Evolutionary conservation across 2,113 vertebrate species (phyloP).

Genomic region (Himantopus leucocephalus): DNA sequence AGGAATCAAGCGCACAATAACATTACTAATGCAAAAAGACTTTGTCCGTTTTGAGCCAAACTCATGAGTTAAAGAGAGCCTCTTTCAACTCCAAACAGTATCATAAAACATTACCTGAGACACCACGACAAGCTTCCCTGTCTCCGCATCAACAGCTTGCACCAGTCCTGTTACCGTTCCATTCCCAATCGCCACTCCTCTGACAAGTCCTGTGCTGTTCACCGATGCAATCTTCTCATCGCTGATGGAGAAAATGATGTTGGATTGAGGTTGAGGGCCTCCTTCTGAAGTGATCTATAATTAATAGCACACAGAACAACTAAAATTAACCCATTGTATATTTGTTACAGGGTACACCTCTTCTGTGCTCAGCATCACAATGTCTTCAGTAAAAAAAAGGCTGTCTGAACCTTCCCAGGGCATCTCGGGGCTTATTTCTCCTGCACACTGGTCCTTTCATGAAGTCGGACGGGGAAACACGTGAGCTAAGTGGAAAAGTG

Average conservation of each 20-base stretch:
- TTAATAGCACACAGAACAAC: not conserved
- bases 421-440: not conserved
- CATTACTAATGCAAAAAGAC: not conserved
- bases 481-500: not conserved
- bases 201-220: constrained; percentile 80
- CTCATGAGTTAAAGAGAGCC: not conserved
- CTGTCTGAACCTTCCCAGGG: not conserved
- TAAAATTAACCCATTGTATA: not conserved
- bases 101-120: constrained; percentile 81
- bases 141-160: constrained; percentile 89
- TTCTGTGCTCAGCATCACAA: not conserved
- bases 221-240: constrained; percentile 79
- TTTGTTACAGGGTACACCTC: no score
- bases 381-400: not conserved
- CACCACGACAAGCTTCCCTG: constrained; percentile 85
- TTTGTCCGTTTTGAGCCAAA: not conserved
- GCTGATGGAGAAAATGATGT: constrained; percentile 89
- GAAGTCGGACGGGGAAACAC: not conserved
- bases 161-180: constrained; percentile 85
- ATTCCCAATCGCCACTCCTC: constrained; percentile 78
- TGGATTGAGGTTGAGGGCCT: constrained; percentile 94
- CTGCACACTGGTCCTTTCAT: not conserved
- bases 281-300: constrained; percentile 91
- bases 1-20: not conserved
- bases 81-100: not conserved